Evolutionary conservation across 2,888 invertebrate genomes (phyloP), one percentile per base, ranked within the genome.

Genomic region (Oscheius sp.): DNA sequence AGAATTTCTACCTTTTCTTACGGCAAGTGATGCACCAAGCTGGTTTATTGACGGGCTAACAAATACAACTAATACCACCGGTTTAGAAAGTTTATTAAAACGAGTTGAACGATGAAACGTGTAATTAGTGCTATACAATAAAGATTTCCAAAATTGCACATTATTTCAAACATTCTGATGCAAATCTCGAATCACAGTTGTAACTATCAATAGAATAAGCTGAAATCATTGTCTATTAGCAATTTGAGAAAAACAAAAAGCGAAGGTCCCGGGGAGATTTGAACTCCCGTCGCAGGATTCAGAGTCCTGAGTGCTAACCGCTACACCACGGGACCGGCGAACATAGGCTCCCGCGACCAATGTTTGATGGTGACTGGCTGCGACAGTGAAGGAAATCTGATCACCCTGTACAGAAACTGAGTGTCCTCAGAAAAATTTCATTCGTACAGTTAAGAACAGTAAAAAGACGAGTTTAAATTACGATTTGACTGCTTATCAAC

Each of bases 311-410:
- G 79, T 79, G 80, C 79, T 80, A 79, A 79, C 78, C 78, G 75
- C 76, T 79, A 79, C 80, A 80, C 80, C 78, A 79, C 71, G 79
- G 75, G 74, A 78, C 96, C 96, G 88, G n/a, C 37, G 0, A 35
- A 3, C n/a, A 35, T 1, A 5, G 42, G 4, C 7, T 42, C 42
- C 42, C 42, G 42, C 42, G 42, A 0, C 42, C 42, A 42, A 3
- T 42, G 0, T 3, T 5, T 42, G 21, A 42, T 42, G 42, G 42
- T 42, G 42, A 7, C 42, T 5, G 7, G 0, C 7, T 42, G 42
- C 7, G 7, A 3, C 3, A 42, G 4, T 3, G 42, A 42, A 7
- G 42, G 42, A 42, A 42, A 5, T 42, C 3, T 7, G 42, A 42
- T 42, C 42, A 42, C 42, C 42, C 7, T 42, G 42, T 42, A 42